phyloP scores from a whole-genome alignment of 2,888 invertebrate genomes.

The Junonia oenone region DNA sequence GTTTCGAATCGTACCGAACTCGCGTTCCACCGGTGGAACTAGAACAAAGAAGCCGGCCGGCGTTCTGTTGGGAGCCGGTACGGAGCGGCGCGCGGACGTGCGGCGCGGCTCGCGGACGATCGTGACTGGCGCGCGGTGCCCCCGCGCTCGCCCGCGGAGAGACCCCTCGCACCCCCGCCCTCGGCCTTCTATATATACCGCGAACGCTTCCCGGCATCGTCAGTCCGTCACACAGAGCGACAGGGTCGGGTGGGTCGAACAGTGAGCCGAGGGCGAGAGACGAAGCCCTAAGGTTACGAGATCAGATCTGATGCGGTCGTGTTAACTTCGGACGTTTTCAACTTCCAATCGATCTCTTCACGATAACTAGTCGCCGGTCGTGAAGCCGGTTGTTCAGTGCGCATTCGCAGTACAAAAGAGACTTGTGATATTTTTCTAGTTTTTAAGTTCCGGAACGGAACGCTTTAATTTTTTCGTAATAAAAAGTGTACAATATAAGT shows the following conservation, averaged over 20 bases:
- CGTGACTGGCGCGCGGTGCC: slow-evolving; percentile 67
- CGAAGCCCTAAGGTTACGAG: slow-evolving; percentile 77
- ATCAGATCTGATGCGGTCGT: slow-evolving; percentile 77
- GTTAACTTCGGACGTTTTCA: slow-evolving; percentile 58
- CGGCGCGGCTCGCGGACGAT: slow-evolving; percentile 43
- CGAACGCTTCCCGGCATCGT: slow-evolving; percentile 55
- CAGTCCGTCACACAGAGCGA: slow-evolving; percentile 76
- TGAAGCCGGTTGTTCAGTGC: slow-evolving; percentile 63
- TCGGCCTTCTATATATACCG: slow-evolving; percentile 70
- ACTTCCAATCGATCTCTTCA: slow-evolving; percentile 71
- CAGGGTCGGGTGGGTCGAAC: slow-evolving; percentile 71
- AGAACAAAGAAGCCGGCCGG: slow-evolving; percentile 77
- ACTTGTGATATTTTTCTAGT: slow-evolving; percentile 79
- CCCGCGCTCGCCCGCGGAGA: slow-evolving; percentile 60
- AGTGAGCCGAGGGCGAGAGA: slow-evolving; percentile 67
- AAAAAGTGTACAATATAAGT: slow-evolving; percentile 79
- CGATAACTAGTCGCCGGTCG: slow-evolving; percentile 66
- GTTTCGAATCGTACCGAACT: slow-evolving; percentile 15
- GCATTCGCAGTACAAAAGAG: slow-evolving; percentile 76
- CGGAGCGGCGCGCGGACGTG: slow-evolving; percentile 47
- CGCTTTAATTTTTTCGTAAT: slow-evolving; percentile 55
- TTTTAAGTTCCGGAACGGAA: slow-evolving; percentile 69
- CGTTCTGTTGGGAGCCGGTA: slow-evolving; percentile 41
- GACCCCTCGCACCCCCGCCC: slow-evolving; percentile 59
- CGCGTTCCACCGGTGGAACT: slow-evolving; percentile 36